A percentile compares a stretch with the other conserved stretches of the same genome.
Evolutionary conservation across 2,888 invertebrate genomes (phyloP).

Genomic region (Platypus cylindrus): DNA sequence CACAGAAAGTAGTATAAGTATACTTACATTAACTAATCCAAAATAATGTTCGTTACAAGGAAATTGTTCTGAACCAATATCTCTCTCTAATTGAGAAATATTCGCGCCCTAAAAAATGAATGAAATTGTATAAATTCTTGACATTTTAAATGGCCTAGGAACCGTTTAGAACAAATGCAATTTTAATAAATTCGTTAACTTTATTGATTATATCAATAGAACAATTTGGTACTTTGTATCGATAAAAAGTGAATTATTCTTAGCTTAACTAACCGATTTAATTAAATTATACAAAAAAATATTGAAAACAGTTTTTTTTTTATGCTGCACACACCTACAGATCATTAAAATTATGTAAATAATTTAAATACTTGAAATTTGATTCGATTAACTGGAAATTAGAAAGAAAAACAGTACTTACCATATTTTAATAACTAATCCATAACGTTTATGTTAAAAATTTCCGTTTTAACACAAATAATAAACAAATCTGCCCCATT

Average conservation of each 20-base stretch:
- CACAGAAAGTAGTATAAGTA: neutral
- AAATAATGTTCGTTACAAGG: conserved; percentile 99
- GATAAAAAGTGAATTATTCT: too few relatives aligned
- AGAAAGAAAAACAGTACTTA: conserved; percentile 22
- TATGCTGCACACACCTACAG: too few relatives aligned
- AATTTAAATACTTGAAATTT: too few relatives aligned
- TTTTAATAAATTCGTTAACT: neutral
- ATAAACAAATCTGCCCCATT: conserved; percentile 33
- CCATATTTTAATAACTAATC: conserved; percentile 36
- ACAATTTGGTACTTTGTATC: too few relatives aligned
- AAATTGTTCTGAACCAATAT: conserved; percentile 97
- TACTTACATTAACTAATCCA: conserved; percentile 95
- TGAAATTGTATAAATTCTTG: conserved; percentile 9
- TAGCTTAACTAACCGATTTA: conserved; percentile 1
- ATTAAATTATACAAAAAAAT: neutral
- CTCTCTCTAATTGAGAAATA: conserved; percentile 97
- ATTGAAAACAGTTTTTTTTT: neutral
- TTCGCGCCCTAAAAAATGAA: conserved; percentile 77
- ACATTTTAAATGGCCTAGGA: too few relatives aligned
- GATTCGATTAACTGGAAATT: too few relatives aligned
- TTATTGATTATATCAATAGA: neutral
- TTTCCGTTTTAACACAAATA: conserved; percentile 31
- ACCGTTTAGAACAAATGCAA: neutral
- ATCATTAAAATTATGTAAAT: too few relatives aligned
- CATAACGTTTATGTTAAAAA: conserved; percentile 35